Conservation (phyloP, 2,113 vertebrate species). For the Cololabis saira region DNA sequence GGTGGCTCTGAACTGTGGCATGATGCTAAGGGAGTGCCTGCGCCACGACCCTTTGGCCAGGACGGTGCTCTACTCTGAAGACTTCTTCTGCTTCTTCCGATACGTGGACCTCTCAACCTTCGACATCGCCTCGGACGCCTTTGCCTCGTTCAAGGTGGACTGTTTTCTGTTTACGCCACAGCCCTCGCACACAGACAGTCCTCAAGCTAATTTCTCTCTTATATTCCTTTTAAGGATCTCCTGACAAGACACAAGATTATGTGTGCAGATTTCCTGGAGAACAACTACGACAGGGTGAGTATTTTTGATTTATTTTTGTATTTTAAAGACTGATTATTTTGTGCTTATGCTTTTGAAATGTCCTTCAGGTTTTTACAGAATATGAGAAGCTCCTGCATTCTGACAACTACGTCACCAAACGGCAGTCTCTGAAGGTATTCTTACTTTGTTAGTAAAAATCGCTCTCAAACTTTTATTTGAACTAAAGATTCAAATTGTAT, state of each 20-base stretch:
- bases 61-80: constrained; percentile 81
- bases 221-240: constrained; percentile 86
- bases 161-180: neutral
- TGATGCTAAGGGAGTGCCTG: constrained; percentile 86
- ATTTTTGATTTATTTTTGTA: constrained; percentile 7
- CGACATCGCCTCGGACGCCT: constrained; percentile 86
- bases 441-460: neutral
- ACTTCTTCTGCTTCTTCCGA: constrained; percentile 83
- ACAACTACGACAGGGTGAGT: constrained; percentile 94
- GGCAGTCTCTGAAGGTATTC: constrained; percentile 95
- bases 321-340: neutral
- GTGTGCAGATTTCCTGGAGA: constrained; percentile 96
- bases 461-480: neutral
- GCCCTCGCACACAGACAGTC: neutral
- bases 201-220: neutral
- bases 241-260: constrained; percentile 95
- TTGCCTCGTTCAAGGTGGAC: constrained; percentile 84
- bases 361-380: constrained; percentile 91
- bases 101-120: constrained; percentile 86
- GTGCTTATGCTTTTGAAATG: constrained; percentile 21
- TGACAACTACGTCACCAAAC: constrained; percentile 97
- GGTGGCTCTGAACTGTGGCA: constrained; percentile 85
- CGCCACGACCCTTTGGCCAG: constrained; percentile 84
- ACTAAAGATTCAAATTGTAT: no score
- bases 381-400: constrained; percentile 98